A percentile compares a stretch with the other conserved stretches of the same genome.
Evolutionary conservation across 2,113 vertebrate species (phyloP).

Genomic region (Fulmarus glacialis): DNA sequence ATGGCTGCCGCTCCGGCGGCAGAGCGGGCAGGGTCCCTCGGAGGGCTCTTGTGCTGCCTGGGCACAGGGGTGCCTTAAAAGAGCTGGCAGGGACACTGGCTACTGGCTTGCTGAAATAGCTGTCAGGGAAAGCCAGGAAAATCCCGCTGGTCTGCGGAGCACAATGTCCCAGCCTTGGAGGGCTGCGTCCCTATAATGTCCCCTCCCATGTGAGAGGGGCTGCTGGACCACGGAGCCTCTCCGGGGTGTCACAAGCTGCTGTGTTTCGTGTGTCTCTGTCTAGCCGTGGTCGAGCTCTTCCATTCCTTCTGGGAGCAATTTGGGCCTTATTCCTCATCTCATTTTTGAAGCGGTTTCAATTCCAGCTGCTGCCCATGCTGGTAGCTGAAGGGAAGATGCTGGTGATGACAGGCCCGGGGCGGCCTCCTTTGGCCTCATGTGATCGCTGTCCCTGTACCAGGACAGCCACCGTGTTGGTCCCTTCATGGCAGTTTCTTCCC

Average conservation of each 20-base stretch:
- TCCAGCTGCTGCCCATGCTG: background rate
- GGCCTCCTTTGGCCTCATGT: background rate
- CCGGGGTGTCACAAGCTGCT: background rate
- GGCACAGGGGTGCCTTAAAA: background rate
- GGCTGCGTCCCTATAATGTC: accelerated
- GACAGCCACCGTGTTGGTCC: background rate
- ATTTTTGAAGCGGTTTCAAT: background rate
- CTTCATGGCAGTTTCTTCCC: background rate
- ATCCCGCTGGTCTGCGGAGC: background rate
- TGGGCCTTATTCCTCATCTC: background rate
- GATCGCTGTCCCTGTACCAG: background rate
- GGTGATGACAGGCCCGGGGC: background rate
- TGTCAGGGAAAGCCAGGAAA: background rate
- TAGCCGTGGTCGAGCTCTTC: background rate
- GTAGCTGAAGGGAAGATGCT: background rate
- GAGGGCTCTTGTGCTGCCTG: background rate
- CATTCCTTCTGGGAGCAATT: background rate
- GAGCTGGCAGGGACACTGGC: background rate
- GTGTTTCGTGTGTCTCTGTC: background rate
- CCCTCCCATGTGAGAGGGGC: background rate
- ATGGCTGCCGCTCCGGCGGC: accelerated
- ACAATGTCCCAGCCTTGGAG: background rate
- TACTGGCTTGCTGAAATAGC: background rate
- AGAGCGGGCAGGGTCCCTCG: background rate
- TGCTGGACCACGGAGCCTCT: background rate